Evolutionary conservation across 2,888 invertebrate genomes (phyloP), one percentile per base, ranked within the genome.

Genomic region (Myathropa florea): DNA sequence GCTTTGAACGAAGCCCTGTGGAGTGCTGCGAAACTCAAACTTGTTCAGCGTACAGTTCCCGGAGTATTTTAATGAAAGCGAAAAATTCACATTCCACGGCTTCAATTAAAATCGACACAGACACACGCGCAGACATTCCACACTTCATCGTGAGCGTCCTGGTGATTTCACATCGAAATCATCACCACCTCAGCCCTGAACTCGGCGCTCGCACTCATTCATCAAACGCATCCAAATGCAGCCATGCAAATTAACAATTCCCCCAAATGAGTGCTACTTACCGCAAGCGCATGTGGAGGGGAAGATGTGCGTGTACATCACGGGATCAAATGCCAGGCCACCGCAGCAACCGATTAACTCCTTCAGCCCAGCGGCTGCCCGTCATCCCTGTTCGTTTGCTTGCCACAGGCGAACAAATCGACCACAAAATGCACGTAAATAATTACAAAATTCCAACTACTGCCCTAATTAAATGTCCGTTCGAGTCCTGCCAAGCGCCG

Each of bases 361-460:
- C 57, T 63, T 55, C n/a, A 12, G 18, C 28, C 53, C 18, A 23
- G 14, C 33, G 23, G 24, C 30, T 10, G 26, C 18, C 24, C 21
- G 3, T 46, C 18, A 18, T 33, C 33, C 33, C 33, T 2, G 3
- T n/a, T 23, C 21, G 53, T 73, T 18, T 61, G 26, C 46, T 46
- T 46, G 67, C 1, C 57, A 68, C 53, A 75, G 18, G 39, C 30
- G 63, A 82, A 78, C 78, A 86, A 86, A 83, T 86, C 70, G 83
- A 78, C 86, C 76, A 55, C 78, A 68, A 86, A 82, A 78, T 65
- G 68, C 65, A 46, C 78, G 77, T 86, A 86, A 83, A 78, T 86
- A 83, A 86, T 86, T 86, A 82, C 83, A 86, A 86, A 86, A 86
- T 83, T 86, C 86, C 86, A 78, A 75, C 77, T 75, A 73, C 72